Conservation (phyloP, 2,797 vertebrate species). For the Chrysolophus pictus region DNA sequence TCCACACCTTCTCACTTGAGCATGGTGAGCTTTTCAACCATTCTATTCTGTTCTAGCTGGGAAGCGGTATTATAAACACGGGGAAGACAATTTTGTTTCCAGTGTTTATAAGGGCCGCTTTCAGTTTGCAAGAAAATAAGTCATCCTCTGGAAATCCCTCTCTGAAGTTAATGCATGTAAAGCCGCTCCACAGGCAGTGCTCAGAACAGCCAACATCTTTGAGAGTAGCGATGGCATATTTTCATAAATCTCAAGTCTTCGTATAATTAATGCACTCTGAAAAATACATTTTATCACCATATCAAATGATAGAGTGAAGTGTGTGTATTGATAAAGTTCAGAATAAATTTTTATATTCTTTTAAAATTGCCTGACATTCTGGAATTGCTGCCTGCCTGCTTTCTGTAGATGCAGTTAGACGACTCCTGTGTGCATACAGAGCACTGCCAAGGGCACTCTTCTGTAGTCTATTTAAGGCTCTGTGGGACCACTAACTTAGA, state of each 20-base stretch:
- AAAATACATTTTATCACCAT: background rate
- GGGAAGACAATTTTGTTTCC: background rate
- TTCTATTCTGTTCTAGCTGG: background rate
- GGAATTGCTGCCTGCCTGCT: background rate
- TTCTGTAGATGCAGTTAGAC: background rate
- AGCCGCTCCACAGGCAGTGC: background rate
- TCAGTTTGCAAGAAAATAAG: background rate
- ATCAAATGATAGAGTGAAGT: background rate
- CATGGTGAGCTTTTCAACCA: fast-evolving
- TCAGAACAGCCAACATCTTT: background rate
- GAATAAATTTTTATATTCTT: background rate
- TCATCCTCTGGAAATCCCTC: background rate
- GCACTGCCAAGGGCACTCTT: background rate
- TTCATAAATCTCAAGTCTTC: background rate
- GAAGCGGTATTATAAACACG: background rate
- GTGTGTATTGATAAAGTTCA: background rate
- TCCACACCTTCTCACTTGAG: background rate
- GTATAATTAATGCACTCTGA: background rate
- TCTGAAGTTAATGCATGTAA: fast-evolving
- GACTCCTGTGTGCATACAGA: fast-evolving
- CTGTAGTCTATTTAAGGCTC: background rate
- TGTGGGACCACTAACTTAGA: background rate
- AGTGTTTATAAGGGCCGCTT: background rate
- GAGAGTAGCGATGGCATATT: background rate
- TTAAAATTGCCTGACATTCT: background rate